Percentiles rank a stretch among this genome's conserved stretches.
Evolutionary conservation across 2,888 invertebrate species (phyloP).

Genomic region (Hypercompe scribonia): DNA sequence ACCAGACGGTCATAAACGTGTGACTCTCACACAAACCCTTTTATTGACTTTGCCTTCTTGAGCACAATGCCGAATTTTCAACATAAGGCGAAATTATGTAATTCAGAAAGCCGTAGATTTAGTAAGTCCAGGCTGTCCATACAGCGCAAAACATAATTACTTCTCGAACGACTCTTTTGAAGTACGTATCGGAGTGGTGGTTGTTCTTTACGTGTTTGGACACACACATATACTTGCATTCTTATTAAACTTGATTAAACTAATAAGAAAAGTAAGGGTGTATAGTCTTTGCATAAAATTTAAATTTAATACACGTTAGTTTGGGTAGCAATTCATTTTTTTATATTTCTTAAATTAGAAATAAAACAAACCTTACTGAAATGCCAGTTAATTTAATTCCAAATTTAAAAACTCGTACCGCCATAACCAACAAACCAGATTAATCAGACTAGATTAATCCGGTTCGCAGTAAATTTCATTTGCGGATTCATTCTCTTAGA

Average conservation of each 20-base stretch:
- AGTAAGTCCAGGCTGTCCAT: too few species aligned
- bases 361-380: neutral
- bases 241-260: neutral
- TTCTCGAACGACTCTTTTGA: too few species aligned
- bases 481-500: slow-evolving; percentile 77
- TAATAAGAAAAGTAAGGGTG: neutral
- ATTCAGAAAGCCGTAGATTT: too few species aligned
- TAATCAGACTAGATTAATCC: slow-evolving; percentile 64
- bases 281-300: neutral
- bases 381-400: slow-evolving; percentile 6
- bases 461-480: slow-evolving; percentile 71
- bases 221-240: neutral
- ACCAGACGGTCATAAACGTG: neutral
- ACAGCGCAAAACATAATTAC: too few species aligned
- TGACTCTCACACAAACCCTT: neutral
- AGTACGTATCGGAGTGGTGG: neutral
- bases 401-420: slow-evolving; percentile 26
- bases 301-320: neutral
- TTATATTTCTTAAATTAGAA: neutral
- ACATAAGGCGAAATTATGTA: too few species aligned
- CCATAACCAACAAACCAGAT: slow-evolving; percentile 39
- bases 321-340: neutral
- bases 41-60: neutral
- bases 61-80: too few species aligned
- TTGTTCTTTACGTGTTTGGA: neutral